Evolutionary conservation across 1,140 invertebrate genomes (phyloP).

Genomic region (Phthorimaea operculella): DNA sequence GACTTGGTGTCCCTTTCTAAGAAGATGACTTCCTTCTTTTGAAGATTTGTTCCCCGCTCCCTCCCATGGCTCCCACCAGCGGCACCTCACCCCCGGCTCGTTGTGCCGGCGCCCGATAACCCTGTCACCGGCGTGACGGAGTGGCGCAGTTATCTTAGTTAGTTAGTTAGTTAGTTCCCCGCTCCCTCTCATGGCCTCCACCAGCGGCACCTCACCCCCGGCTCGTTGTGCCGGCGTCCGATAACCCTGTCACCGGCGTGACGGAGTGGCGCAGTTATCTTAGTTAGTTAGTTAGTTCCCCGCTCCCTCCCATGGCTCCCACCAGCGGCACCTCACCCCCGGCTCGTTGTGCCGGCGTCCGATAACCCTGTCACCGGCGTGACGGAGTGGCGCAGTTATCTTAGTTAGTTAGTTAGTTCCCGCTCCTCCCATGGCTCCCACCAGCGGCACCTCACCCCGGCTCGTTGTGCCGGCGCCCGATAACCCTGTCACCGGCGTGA

Average conservation of each 20-base stretch:
- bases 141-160: slow-evolving; percentile 32
- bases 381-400: slow-evolving; percentile 47
- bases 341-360: slow-evolving; percentile 29
- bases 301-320: no score
- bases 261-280: slow-evolving; percentile 44
- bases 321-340: no score
- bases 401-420: no score
- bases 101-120: slow-evolving; percentile 40
- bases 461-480: slow-evolving; percentile 33
- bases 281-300: no score
- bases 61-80: no score
- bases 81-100: slow-evolving; percentile 24
- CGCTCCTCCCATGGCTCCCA: no score
- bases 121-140: slow-evolving; percentile 53
- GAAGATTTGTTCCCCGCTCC: no score
- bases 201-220: no score
- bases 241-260: slow-evolving; percentile 55
- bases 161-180: no score
- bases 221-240: slow-evolving; percentile 30
- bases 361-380: slow-evolving; percentile 55
- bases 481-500: slow-evolving; percentile 55
- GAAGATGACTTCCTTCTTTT: no score
- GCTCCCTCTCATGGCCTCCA: no score
- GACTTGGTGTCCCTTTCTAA: no score
- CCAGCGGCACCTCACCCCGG: slow-evolving; percentile 9